Percentiles rank a stretch among this genome's conserved stretches.
Conservation (phyloP, 1,140 invertebrate species). For the Telenomus remus region DNA sequence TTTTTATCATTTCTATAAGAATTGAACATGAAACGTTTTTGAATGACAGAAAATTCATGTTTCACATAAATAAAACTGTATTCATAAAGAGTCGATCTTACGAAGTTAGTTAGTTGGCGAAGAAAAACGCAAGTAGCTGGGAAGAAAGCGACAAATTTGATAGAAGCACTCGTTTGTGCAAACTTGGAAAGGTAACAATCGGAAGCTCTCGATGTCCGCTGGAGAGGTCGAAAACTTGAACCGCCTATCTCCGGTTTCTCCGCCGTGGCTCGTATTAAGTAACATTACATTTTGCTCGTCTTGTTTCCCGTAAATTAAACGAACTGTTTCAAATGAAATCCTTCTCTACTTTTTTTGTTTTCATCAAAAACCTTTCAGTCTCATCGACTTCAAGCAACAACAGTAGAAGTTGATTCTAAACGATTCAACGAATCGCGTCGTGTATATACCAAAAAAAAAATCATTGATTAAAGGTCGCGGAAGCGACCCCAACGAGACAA, state of each 20-base stretch:
- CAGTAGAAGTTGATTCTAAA: constrained; percentile 25
- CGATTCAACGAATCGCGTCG: constrained; percentile 15
- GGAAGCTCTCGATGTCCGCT: constrained; percentile 60
- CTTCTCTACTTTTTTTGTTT: no score
- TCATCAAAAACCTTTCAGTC: background rate
- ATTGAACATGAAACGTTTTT: no score
- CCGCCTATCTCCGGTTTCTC: constrained; percentile 26
- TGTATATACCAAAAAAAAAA: constrained; percentile 10
- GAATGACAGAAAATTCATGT: no score
- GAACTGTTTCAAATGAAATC: constrained; percentile 29
- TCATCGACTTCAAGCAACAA: constrained; percentile 21
- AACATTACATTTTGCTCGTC: constrained; percentile 36
- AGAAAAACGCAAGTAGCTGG: constrained; percentile 12
- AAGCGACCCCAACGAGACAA: no score
- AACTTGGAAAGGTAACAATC: constrained; percentile 59
- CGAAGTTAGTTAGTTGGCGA: constrained; percentile 4
- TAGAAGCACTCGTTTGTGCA: constrained; percentile 60
- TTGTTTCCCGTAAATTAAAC: constrained; percentile 26
- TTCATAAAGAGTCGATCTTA: no score
- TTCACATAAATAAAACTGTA: no score
- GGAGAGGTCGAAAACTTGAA: constrained; percentile 32
- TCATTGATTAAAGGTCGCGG: constrained; percentile 16
- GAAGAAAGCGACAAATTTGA: constrained; percentile 58
- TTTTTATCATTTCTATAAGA: no score
- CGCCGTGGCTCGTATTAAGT: constrained; percentile 36